Evolutionary conservation across 2,113 vertebrate species (phyloP).

Genomic region (Mormyrus iriodes): DNA sequence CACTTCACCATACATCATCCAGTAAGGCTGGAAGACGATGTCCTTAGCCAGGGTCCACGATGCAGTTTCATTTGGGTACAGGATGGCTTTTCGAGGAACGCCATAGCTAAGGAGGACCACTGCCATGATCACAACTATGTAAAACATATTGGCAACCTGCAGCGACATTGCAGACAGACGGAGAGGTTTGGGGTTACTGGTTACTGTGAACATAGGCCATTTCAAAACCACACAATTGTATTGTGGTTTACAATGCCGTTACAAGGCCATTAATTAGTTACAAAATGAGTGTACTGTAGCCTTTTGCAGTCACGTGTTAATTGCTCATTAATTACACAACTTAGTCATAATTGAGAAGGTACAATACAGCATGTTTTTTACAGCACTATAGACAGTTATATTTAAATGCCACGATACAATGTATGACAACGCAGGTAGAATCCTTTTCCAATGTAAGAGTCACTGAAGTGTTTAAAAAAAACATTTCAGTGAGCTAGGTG

Average conservation of each 20-base stretch:
- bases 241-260: background rate
- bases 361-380: background rate
- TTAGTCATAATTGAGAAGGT: background rate
- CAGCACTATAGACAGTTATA: background rate
- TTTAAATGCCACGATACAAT: background rate
- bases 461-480: background rate
- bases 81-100: conserved; percentile 92
- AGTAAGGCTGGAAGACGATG: conserved; percentile 95
- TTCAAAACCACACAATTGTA: background rate
- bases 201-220: background rate
- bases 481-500: background rate
- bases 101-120: conserved; percentile 93
- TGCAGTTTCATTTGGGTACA: conserved; percentile 80
- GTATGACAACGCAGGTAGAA: background rate
- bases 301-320: background rate
- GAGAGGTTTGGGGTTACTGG: background rate
- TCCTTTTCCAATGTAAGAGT: background rate
- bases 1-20: conserved; percentile 99
- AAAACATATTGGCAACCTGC: conserved; percentile 99
- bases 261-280: background rate
- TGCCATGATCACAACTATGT: conserved; percentile 97
- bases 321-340: background rate
- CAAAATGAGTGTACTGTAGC: background rate
- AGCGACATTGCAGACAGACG: conserved; percentile 18
- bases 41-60: conserved; percentile 91